Base-by-base conservation (phyloP, 2,113 vertebrate species). In the Coryphaenoides rupestris region DNA sequence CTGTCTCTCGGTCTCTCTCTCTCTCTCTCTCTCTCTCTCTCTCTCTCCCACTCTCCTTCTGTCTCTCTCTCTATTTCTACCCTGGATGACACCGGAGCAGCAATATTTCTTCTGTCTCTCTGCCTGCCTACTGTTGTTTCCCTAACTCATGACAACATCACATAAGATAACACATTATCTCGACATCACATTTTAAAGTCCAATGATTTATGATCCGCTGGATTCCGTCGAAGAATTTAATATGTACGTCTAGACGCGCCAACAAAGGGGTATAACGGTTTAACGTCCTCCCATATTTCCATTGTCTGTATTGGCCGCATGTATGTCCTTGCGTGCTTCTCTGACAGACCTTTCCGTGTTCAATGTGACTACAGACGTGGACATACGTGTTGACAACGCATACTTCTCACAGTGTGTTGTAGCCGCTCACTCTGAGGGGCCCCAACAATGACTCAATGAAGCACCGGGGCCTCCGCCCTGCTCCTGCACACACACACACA, bases 1-100 rank as follows among this genome's bases (percentile, higher is more conserved):
- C 46, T 57, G 19, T 73, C 55, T 58, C 45, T 58, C 46, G n/a
- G n/a, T 63, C 56, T 67, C 46, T 57, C 53, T 73, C 55, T 58
- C 45, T 58, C 46, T 55, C 46, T 50, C 3, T 19, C 58, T 46
- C 56, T 72, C 45, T 66, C 23, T 66, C 22, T 64, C 21, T 58
- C 16, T 53, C 23, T 21, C 49, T 23, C 50, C 15, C 54, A 68
- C 40, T 53, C 53, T 71, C 58, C 58, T n/a, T 65, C 5, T 12
- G 26, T 17, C 28, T 52, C 14, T 69, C 28, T 28, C 10, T 64
- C 16, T n/a, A 26, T 26, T 26, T 68, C 50, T 56, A 21, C 49
- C 23, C 33, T 67, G 17, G 49, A 40, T 60, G 61, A 23, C 61
- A 54, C n/a, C 49, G 24, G 9, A 40, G 33, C 4, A 12, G 47